These are phyloP conservation scores for Drosophila micromelanica DNA, from an alignment of 1,140 invertebrate genomes.

Conservation along the genomic window DNA sequence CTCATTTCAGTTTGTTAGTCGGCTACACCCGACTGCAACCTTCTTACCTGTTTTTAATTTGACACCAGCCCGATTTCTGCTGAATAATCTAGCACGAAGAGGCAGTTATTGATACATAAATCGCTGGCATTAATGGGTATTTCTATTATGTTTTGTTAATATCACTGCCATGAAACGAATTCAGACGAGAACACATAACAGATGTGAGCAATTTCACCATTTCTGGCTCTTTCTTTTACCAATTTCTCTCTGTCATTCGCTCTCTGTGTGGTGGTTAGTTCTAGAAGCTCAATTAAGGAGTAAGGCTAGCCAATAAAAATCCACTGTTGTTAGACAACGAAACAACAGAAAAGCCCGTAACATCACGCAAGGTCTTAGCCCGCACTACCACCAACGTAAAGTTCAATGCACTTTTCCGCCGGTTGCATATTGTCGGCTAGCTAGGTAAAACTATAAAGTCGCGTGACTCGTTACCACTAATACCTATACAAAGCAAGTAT, in stretches of 20 bases:
- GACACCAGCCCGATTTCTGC: background rate
- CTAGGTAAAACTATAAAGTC: slow-evolving; percentile 36
- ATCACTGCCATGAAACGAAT: slow-evolving; percentile 3
- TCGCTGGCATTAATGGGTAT: slow-evolving; percentile 27
- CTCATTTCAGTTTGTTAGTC: too few species aligned
- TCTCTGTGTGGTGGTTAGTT: slow-evolving; percentile 47
- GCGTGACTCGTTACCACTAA: slow-evolving; percentile 57
- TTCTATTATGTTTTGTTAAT: slow-evolving; percentile 1
- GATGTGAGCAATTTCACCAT: slow-evolving; percentile 2
- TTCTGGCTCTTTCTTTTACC: background rate
- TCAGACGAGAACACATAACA: background rate
- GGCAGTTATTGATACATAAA: slow-evolving; percentile 9
- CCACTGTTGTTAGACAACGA: slow-evolving; percentile 37
- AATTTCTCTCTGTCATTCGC: background rate
- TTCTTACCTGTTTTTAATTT: background rate
- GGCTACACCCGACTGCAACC: too few species aligned
- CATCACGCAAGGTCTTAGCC: slow-evolving; percentile 41
- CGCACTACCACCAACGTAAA: slow-evolving; percentile 4
- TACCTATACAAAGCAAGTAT: slow-evolving; percentile 24
- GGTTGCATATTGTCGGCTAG: slow-evolving; percentile 28
- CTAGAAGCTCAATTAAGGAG: slow-evolving; percentile 52
- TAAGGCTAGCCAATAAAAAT: slow-evolving; percentile 52
- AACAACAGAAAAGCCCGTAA: slow-evolving; percentile 23
- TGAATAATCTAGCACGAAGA: slow-evolving; percentile 1
- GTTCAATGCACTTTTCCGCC: slow-evolving; percentile 59